Evolutionary conservation across 2,888 invertebrate genomes (phyloP), one percentile per base, ranked within the genome.

Genomic region (Camponotus fellah): DNA sequence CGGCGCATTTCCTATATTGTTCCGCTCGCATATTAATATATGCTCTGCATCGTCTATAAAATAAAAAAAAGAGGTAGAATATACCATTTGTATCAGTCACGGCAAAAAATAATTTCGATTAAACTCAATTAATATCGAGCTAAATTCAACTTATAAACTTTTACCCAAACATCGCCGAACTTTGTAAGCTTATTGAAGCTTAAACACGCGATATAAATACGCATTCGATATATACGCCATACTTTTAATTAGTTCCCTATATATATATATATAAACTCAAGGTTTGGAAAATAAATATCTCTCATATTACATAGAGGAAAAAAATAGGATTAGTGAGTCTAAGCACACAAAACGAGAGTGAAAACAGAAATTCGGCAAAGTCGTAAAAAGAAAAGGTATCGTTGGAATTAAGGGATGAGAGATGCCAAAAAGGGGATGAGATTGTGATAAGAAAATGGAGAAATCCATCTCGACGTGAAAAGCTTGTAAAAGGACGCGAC

Each of bases 261-360:
- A 49, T 66, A 56, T 62, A 43, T 66, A 49, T 84, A 86, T 88
- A 80, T 79, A 83, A 85, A 82, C 65, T 32, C 53, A 75, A 80
- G 80, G 84, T 82, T 83, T 79, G 84, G 83, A 26, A 87, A 83
- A 83, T 87, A 84, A 85, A 80, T 17, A 49, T 32, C 58, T 58
- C 62, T 62, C 58, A 9, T 46, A 14, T 43, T 12, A 34, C 17
- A 40, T n/a, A 40, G 32, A 56, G 6, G 49, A 21, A 65, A 12
- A 72, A 58, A 46, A 49, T 14, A 80, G 64, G 53, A 80, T 80
- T 65, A 71, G 68, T 21, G 5, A 43, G 46, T 32, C 43, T 65
- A 56, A 72, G 53, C 17, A 53, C n/a, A 49, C 21, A 37, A n/a
- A 69, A 53, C 37, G 34, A 26, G 32, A 60, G 68, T 21, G 79